Evolutionary conservation across 2,888 invertebrate genomes (phyloP).

Genomic region (Rhamnusium bicolor): DNA sequence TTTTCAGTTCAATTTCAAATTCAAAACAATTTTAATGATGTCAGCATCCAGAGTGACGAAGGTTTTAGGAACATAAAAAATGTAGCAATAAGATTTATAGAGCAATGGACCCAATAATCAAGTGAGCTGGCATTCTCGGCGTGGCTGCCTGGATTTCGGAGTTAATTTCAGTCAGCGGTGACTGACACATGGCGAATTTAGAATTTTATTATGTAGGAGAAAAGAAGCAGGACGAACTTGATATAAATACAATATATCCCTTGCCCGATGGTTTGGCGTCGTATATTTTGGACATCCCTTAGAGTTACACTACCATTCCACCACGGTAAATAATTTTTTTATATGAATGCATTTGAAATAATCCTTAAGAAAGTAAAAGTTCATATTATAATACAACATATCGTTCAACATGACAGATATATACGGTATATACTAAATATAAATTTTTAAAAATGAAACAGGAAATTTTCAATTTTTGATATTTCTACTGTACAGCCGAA

Average conservation of each 20-base stretch:
- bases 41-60: conserved; percentile 52
- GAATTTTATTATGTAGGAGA: conserved; percentile 53
- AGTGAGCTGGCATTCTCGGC: conserved; percentile 55
- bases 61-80: conserved; percentile 54
- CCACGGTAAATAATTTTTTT: conserved; percentile 12
- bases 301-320: background rate
- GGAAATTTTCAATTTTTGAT: no score
- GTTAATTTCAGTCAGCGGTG: conserved; percentile 59
- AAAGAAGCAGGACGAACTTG: conserved; percentile 38
- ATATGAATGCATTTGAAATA: background rate
- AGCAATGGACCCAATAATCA: conserved; percentile 58
- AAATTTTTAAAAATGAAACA: no score
- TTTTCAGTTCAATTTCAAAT: conserved; percentile 38
- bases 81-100: conserved; percentile 60
- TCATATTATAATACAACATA: no score
- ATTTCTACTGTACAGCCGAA: no score
- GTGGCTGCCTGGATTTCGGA: conserved; percentile 52
- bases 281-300: conserved; percentile 16
- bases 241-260: conserved; percentile 30
- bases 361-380: no score
- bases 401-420: no score
- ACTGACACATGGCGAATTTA: conserved; percentile 60
- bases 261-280: conserved; percentile 18
- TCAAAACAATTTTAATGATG: conserved; percentile 47
- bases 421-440: no score